Conservation (phyloP, 2,797 vertebrate genomes). For the Lateolabrax maculatus region DNA sequence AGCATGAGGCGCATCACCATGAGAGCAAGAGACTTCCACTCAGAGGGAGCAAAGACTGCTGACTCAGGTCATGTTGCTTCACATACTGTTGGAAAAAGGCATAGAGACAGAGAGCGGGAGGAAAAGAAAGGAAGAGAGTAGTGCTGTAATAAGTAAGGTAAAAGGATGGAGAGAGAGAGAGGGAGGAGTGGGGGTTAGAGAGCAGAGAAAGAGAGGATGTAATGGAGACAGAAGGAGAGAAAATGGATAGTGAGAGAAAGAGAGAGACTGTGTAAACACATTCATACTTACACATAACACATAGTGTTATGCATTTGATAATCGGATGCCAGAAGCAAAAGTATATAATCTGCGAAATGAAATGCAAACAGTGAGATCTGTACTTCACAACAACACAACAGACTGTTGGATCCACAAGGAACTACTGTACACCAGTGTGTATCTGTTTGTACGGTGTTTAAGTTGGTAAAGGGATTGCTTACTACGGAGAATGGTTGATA, state of each 20-base stretch:
- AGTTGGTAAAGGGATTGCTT: background rate
- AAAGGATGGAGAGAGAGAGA: background rate
- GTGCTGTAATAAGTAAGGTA: conserved; percentile 15
- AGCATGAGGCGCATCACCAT: conserved; percentile 35
- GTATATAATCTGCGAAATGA: background rate
- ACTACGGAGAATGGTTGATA: background rate
- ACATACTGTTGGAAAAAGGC: conserved; percentile 18
- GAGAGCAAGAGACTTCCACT: conserved; percentile 45
- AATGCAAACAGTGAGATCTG: background rate
- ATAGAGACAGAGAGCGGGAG: conserved; percentile 29
- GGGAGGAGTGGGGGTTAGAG: background rate
- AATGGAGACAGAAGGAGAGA: conserved; percentile 2
- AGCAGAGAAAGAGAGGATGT: background rate
- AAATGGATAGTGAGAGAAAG: background rate
- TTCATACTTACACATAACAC: background rate
- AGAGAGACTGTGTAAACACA: background rate
- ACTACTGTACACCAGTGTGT: background rate
- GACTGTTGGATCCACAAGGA: conserved; percentile 4
- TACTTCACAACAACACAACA: background rate
- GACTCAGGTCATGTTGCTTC: conserved; percentile 66
- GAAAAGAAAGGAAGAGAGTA: conserved; percentile 11
- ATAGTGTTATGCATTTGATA: background rate
- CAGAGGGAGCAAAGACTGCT: conserved; percentile 60
- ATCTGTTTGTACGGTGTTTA: background rate
- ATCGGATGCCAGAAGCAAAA: conserved; percentile 3